phyloP scores from a whole-genome alignment of 2,888 invertebrate species.

The Yponomeuta plumbellus region DNA sequence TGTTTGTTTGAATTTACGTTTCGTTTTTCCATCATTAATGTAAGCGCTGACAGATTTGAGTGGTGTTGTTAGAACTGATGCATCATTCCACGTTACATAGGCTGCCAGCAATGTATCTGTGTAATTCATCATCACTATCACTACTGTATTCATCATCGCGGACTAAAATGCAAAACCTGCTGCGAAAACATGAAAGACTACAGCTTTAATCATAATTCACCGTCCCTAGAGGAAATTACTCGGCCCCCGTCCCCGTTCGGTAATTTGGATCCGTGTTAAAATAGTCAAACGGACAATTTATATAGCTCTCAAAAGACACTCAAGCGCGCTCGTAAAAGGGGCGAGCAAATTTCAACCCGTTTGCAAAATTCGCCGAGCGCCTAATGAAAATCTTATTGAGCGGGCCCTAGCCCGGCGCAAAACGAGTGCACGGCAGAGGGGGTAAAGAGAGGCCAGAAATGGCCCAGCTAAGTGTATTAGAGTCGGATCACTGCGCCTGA shows the following conservation, averaged over 20 bases:
- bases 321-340: slow-evolving; percentile 27
- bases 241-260: no score
- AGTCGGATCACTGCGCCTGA: slow-evolving; percentile 73
- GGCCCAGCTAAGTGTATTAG: slow-evolving; percentile 74
- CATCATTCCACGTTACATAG: no score
- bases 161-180: slow-evolving; percentile 19
- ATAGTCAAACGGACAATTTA: slow-evolving; percentile 22
- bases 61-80: no score
- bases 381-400: slow-evolving; percentile 75
- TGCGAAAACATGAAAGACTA: no score
- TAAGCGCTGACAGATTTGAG: no score
- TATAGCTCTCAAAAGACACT: slow-evolving; percentile 14
- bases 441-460: slow-evolving; percentile 45
- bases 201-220: no score
- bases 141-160: background rate
- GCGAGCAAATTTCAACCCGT: slow-evolving; percentile 60
- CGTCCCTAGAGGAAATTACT: no score
- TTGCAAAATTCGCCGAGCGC: slow-evolving; percentile 66
- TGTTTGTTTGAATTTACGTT: no score
- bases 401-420: slow-evolving; percentile 28
- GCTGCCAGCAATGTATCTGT: no score
- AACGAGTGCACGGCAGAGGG: slow-evolving; percentile 47
- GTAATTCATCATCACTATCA: background rate
- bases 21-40: no score
- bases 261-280: slow-evolving; percentile 5